These are phyloP conservation scores for Copsychus sechellarum DNA, from an alignment of 2,113 vertebrate species.

Conservation along the genomic window DNA sequence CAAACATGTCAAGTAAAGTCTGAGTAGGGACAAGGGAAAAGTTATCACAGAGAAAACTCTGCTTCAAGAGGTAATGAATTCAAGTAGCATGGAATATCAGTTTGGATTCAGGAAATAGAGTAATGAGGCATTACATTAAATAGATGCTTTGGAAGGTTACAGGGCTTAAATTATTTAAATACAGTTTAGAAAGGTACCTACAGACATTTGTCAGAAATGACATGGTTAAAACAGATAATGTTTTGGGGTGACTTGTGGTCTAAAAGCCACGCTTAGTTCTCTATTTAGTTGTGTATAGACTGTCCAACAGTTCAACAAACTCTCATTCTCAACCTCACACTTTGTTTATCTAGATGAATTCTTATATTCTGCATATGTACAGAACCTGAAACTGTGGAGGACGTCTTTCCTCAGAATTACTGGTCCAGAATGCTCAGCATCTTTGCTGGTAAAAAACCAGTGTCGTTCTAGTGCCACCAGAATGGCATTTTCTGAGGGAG, in stretches of 20 bases:
- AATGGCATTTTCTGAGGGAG: background rate
- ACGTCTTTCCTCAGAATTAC: background rate
- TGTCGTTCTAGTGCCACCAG: background rate
- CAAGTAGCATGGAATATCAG: background rate
- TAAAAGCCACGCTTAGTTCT: background rate
- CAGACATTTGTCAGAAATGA: background rate
- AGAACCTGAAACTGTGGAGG: background rate
- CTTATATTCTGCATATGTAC: background rate
- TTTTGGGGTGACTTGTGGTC: background rate
- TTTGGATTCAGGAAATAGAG: background rate
- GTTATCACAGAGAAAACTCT: background rate
- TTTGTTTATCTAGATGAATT: background rate
- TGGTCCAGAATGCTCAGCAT: rapidly evolving
- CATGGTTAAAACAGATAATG: background rate
- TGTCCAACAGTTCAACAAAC: background rate
- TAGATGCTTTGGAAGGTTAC: background rate
- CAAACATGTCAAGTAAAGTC: background rate
- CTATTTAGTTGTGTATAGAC: background rate
- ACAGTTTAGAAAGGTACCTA: background rate
- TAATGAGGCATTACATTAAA: background rate
- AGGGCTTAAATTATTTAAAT: background rate
- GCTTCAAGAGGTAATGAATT: background rate
- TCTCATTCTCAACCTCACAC: background rate
- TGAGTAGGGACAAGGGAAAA: background rate
- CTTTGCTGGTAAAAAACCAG: background rate